phyloP scores from a whole-genome alignment of 1,140 invertebrate genomes.

The Hyles euphorbiae region DNA sequence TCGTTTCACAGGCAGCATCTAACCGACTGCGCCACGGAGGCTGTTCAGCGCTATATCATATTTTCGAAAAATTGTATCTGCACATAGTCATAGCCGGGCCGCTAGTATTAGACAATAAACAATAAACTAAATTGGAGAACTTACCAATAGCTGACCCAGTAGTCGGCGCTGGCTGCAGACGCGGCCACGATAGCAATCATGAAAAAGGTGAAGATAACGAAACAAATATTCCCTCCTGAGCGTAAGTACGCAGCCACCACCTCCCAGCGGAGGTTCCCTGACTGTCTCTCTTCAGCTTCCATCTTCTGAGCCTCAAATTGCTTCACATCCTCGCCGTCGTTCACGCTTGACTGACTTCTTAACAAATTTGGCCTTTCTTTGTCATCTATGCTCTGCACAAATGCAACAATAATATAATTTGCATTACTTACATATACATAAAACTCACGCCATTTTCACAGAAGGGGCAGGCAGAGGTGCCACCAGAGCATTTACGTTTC shows the following conservation, averaged over 20 bases:
- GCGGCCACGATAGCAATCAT: constrained; percentile 71
- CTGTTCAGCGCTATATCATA: too few relatives aligned
- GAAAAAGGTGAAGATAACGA: constrained; percentile 60
- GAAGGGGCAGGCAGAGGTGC: too few relatives aligned
- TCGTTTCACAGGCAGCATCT: too few relatives aligned
- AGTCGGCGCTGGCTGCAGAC: constrained; percentile 78
- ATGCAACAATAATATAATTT: too few relatives aligned
- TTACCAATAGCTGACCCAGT: constrained; percentile 84
- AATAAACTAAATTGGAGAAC: constrained; percentile 1
- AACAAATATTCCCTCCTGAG: constrained; percentile 73
- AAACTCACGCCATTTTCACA: too few relatives aligned
- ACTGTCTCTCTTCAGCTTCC: constrained; percentile 72
- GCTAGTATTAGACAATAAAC: background rate
- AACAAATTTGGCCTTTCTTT: constrained; percentile 34
- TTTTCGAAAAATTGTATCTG: background rate
- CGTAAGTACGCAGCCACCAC: constrained; percentile 72
- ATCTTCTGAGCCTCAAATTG: constrained; percentile 61
- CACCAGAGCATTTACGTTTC: too few relatives aligned
- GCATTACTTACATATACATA: too few relatives aligned
- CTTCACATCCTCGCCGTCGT: constrained; percentile 62
- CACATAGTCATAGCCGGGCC: too few relatives aligned
- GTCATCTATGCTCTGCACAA: constrained; percentile 37
- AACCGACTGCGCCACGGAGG: too few relatives aligned
- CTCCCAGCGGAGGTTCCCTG: constrained; percentile 77
- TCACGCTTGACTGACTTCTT: constrained; percentile 33